phyloP scores from a whole-genome alignment of 2,113 vertebrate species.

The Caranx melampygus region DNA sequence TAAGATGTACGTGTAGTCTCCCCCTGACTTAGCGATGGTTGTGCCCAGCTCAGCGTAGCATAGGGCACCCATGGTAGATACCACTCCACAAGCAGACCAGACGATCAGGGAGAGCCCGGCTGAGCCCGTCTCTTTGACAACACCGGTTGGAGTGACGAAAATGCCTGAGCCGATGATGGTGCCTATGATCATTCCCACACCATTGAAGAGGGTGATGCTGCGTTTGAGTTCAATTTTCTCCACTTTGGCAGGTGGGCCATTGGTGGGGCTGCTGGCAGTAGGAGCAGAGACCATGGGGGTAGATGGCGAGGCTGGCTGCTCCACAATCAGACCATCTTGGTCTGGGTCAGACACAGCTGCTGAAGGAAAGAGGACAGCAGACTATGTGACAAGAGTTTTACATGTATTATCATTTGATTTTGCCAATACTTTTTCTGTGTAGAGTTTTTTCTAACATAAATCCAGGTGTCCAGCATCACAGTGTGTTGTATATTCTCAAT shows the following conservation, averaged over 20 bases:
- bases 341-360: slow-evolving; percentile 40
- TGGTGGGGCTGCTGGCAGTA: not conserved
- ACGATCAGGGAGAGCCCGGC: slow-evolving; percentile 80
- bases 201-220: slow-evolving; percentile 84
- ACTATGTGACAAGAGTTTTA: not conserved
- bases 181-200: slow-evolving; percentile 84
- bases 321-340: slow-evolving; percentile 59
- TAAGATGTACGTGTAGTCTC: slow-evolving; percentile 84
- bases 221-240: slow-evolving; percentile 80
- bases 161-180: slow-evolving; percentile 85
- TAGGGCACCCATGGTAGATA: slow-evolving; percentile 83
- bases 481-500: not conserved
- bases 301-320: slow-evolving; percentile 54
- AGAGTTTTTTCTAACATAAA: not conserved
- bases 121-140: slow-evolving; percentile 80
- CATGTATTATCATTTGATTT: not conserved
- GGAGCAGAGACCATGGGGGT: slow-evolving; percentile 41
- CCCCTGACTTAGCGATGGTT: slow-evolving; percentile 82
- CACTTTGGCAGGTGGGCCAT: slow-evolving; percentile 26
- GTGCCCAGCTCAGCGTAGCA: slow-evolving; percentile 85
- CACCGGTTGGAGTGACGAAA: slow-evolving; percentile 82
- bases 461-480: not conserved
- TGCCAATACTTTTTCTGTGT: not conserved
- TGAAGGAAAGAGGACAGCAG: slow-evolving; percentile 12
- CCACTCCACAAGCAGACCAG: slow-evolving; percentile 79